Evolutionary conservation across 2,888 invertebrate species (phyloP), one percentile per base, ranked within the genome.

Genomic region (Conus canariensis): DNA sequence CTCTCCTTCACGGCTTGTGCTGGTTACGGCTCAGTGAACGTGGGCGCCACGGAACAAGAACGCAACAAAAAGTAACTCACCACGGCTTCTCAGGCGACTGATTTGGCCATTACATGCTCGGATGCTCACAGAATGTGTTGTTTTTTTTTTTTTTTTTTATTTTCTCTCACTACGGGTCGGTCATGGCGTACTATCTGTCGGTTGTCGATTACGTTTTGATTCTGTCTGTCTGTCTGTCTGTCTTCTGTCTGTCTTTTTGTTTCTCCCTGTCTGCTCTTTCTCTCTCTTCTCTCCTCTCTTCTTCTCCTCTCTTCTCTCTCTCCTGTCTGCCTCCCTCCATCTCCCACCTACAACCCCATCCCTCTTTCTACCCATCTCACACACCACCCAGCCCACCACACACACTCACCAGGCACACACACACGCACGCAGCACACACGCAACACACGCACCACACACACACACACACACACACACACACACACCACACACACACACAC

Each of bases 101-200:
- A 88, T 77, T 88, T 88, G 88, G n/a, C 80, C 30, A 80, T 80
- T 80, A 80, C 80, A 80, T 30, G 80, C 80, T 80, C 19, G 16
- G 80, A 10, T 45, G 80, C 30, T 30, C 80, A 80, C 80, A 12
- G 22, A 6, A 14, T 45, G 1, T 70, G 10, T 70, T 19, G 9
- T 8, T 70, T 16, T 70, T 19, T 70, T 2, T 70, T 19, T 70
- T 14, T 70, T 19, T 70, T 8, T 70, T 8, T 70, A 0, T 70
- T 7, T 70, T n/a, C n/a, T n/a, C n/a, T n/a, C n/a, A n/a, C n/a
- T 10, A 19, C 5, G 12, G 16, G 12, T 5, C 5, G 14, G 6
- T 45, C 45, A 45, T 45, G 45, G 45, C 45, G 45, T 3, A 45
- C 45, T 45, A 45, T 45, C 45, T 45, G 45, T 45, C 45, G 4